These are phyloP conservation scores for Caenorhabditis sulstoni DNA, from an alignment of 2,888 invertebrate species.

Conservation along the genomic window DNA sequence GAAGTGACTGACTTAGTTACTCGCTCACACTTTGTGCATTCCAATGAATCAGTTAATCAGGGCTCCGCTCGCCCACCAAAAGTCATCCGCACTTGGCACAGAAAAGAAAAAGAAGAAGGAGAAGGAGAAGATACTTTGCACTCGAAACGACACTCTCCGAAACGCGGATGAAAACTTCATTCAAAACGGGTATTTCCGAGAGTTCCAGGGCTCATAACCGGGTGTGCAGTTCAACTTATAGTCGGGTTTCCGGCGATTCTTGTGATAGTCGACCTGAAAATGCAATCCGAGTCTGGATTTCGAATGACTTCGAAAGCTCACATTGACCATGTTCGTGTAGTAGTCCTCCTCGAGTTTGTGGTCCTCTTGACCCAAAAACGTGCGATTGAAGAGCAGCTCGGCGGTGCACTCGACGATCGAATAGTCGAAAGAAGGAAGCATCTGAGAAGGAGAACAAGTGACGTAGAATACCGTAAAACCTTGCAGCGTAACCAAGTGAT, in stretches of 20 bases:
- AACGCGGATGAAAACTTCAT: no score
- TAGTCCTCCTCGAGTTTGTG: constrained; percentile 57
- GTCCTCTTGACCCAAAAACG: constrained; percentile 56
- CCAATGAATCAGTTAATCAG: constrained; percentile 60
- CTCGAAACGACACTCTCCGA: no score
- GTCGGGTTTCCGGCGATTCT: constrained; percentile 25
- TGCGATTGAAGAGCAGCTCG: constrained; percentile 64
- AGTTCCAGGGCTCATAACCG: constrained; percentile 45
- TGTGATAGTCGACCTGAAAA: constrained; percentile 56
- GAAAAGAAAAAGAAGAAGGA: no score
- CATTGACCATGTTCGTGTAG: constrained; percentile 64
- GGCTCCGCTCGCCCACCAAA: no score
- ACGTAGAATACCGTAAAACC: no score
- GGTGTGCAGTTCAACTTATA: constrained; percentile 54
- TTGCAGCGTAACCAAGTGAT: no score
- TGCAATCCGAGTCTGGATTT: neutral
- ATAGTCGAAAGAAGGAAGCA: constrained; percentile 65
- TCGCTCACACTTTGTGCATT: constrained; percentile 16
- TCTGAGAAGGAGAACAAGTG: no score
- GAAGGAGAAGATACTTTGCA: no score
- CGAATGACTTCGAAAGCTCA: constrained; percentile 20
- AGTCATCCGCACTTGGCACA: no score
- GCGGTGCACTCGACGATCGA: constrained; percentile 64
- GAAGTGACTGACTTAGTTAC: constrained; percentile 42
- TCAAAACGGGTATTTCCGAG: constrained; percentile 31